phyloP scores from a whole-genome alignment of 2,113 vertebrate species.

The Tychaedon coryphoeus region DNA sequence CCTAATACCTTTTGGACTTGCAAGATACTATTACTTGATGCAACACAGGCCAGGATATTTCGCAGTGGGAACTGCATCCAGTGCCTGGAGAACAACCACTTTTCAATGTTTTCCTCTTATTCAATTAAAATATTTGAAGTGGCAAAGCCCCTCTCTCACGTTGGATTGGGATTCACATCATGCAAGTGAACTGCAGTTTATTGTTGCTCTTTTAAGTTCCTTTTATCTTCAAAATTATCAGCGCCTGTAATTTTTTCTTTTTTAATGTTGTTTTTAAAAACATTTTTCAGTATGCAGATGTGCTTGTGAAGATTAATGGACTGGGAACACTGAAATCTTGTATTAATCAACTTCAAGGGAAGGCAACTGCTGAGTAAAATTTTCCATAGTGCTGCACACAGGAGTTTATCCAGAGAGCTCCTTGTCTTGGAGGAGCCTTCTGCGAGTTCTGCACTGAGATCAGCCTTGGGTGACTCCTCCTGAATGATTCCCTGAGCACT shows the following conservation, averaged over 20 bases:
- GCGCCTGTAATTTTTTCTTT: not conserved
- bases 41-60: not conserved
- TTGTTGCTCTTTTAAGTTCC: not conserved
- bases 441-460: not conserved
- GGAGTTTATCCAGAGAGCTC: not conserved
- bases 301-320: constrained; percentile 36
- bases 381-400: not conserved
- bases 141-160: not conserved
- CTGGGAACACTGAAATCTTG: constrained; percentile 38
- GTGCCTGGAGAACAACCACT: not conserved
- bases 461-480: not conserved
- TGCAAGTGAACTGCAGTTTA: not conserved
- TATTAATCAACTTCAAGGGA: constrained; percentile 24
- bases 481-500: not conserved
- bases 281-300: constrained; percentile 16
- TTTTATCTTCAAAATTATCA: constrained; percentile 45
- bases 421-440: not conserved
- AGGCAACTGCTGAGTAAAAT: constrained; percentile 3
- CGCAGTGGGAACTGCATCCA: not conserved
- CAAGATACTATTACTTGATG: not conserved
- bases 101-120: not conserved
- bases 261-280: constrained; percentile 2
- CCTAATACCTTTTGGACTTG: constrained; percentile 23
- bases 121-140: constrained; percentile 4
- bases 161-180: not conserved